Base-by-base conservation (phyloP, 2,888 invertebrate species). In the Calliopum simillimum region DNA sequence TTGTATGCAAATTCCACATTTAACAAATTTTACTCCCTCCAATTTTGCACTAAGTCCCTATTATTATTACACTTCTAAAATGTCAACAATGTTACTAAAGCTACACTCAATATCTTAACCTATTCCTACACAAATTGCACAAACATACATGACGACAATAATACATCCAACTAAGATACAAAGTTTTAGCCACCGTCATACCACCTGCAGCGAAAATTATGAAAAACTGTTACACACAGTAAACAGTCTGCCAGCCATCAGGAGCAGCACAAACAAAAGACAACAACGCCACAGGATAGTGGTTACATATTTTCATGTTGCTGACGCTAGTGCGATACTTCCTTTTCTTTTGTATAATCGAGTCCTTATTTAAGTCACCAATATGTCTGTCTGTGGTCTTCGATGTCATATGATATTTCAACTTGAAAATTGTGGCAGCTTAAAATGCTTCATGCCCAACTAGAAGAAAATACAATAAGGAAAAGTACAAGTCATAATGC, bases 141-240 rank as follows among this genome's bases (percentile, higher is more conserved):
- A 33, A 33, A 33, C 33, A 66, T 44, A 47, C 21, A 58, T 19
- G 56, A 43, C 12, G 21, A 25, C 14, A 6, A 33, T 33, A 33
- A 33, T 33, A 33, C 33, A 5, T 33, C 33, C 33, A 53, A 25
- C 44, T 51, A 14, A 71, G 64, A 62, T 66, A 68, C 55, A 53
- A 58, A 74, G 72, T 73, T 68, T 72, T 69, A 69, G 74, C 76
- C 75, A 76, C 71, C 75, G 16, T 47, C 41, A 33, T 19, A 41
- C 23, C 23, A 53, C 64, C 51, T 51, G 64, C 53, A 41, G 53
- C 21, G 13, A 47, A 49, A 41, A 43, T 62, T 62, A 47, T 64
- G 63, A 49, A 49, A 63, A 8, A 63, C 41, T 63, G 14, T 14
- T 19, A 47, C 14, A 12, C 14, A 33, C n/a, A 14, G n/a, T n/a